Evolutionary conservation across 64 coral and sea anemone species (phyloP), one percentile per base, ranked within the genome.

Genomic region (Montipora efflorescens): DNA sequence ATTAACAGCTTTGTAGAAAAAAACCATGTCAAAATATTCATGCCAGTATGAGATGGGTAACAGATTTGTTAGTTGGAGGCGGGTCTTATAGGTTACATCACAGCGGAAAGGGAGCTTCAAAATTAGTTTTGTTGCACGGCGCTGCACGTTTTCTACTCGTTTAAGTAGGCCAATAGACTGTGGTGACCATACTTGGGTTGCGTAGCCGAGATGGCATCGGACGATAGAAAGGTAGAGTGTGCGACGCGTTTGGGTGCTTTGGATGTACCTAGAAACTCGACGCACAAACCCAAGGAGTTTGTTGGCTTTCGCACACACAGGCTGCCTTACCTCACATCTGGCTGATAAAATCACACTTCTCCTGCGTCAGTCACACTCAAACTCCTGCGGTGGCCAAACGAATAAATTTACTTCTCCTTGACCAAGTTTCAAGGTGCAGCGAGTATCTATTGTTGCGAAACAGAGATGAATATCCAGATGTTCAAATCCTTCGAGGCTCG

Each of bases 131-230:
- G 76, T 79, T n/a, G 88, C 74, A 43, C 76, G 88, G 11, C 72
- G 20, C 52, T 90, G 88, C 52, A 90, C 53, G 46, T 69, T 78
- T 79, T 90, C 88, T 3, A 79, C 25, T 79, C 76, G 76, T 87
- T 86, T 68, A n/a, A 82, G 45, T 21, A 93, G 72, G 15, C 51
- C 81, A 48, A 6, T 93, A 11, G 81, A 73, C 82, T 93, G 91
- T 74, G 91, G 91, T 18, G 90, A 80, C 90, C 90, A 93, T 75
- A 93, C 73, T 87, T 93, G 78, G 19, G 90, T 67, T 66, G 90
- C 62, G 11, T 91, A 81, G 57, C 59, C 88, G 57, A 90, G 69
- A 46, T 83, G 78, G 15, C 50, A 78, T 20, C 50, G 79, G 9
- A 84, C 80, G 12, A 92, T 71, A 66, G 78, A 79, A 66, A 91